Percentiles rank a stretch among this genome's conserved stretches.
Conservation (phyloP, 1,140 invertebrate genomes). For the Papilio xuthus region DNA sequence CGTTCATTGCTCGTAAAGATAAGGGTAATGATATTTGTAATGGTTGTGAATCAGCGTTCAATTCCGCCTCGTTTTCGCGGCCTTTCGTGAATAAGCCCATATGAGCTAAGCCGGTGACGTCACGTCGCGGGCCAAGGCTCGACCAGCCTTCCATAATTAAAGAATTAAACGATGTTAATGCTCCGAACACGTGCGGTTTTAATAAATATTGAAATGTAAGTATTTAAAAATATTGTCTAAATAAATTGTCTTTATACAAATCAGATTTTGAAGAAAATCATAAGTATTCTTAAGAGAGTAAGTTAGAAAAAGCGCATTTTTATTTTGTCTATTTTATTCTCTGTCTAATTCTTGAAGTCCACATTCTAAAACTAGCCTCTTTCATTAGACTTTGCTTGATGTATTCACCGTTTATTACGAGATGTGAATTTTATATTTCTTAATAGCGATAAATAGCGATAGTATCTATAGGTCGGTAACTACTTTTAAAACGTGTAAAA, state of each 20-base stretch:
- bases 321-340: too few species aligned
- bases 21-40: constrained; percentile 70
- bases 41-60: constrained; percentile 62
- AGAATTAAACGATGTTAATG: constrained; percentile 26
- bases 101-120: constrained; percentile 53
- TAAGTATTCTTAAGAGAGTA: too few species aligned
- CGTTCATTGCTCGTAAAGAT: constrained; percentile 68
- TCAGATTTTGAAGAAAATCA: too few species aligned
- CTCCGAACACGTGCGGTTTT: constrained; percentile 9
- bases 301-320: too few species aligned
- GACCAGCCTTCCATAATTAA: constrained; percentile 33
- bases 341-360: too few species aligned
- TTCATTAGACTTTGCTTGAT: too few species aligned
- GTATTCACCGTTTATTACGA: too few species aligned
- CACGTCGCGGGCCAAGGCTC: constrained; percentile 21
- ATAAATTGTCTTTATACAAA: not conserved
- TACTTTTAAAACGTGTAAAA: not conserved
- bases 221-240: not conserved
- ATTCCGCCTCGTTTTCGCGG: constrained; percentile 49
- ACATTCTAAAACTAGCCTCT: too few species aligned
- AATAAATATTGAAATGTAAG: not conserved
- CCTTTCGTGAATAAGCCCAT: constrained; percentile 52
- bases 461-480: not conserved
- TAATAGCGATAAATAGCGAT: too few species aligned
- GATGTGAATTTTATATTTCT: too few species aligned